Conservation (phyloP, 2,113 vertebrate genomes). For the Dendropsophus ebraccatus region DNA sequence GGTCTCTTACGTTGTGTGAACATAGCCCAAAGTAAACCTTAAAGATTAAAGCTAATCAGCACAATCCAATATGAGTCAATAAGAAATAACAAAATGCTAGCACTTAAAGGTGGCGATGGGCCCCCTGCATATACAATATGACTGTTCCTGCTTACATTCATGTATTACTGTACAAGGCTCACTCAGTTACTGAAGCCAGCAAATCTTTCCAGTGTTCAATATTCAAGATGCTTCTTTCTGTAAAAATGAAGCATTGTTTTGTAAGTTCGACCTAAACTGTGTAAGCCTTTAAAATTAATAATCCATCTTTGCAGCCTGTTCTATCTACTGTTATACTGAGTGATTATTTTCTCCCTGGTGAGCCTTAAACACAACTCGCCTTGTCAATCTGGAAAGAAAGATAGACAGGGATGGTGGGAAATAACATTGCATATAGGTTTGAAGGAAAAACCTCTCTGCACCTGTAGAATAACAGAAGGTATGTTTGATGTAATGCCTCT, state of each 20-base stretch:
- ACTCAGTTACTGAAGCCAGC: neutral
- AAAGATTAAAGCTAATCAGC: too few species aligned
- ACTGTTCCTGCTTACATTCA: too few species aligned
- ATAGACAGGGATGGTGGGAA: conserved; percentile 26
- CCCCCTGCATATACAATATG: too few species aligned
- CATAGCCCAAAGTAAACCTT: too few species aligned
- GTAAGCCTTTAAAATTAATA: conserved; percentile 11
- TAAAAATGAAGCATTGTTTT: neutral
- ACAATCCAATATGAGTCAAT: too few species aligned
- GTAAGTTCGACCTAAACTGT: neutral
- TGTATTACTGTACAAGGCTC: too few species aligned
- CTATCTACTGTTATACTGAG: neutral
- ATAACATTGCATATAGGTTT: conserved; percentile 1
- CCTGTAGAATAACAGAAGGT: conserved; percentile 34
- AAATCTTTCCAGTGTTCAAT: neutral
- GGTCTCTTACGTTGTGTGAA: too few species aligned
- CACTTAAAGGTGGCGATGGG: too few species aligned
- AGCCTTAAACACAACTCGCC: conserved; percentile 37
- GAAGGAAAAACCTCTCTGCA: conserved; percentile 2
- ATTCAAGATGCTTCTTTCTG: neutral
- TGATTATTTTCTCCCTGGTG: conserved; percentile 6
- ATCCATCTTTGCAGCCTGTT: conserved; percentile 37
- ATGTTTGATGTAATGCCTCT: conserved; percentile 32
- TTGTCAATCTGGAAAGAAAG: conserved; percentile 32
- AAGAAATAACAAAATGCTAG: too few species aligned